These are phyloP conservation scores for Atrichornis clamosus DNA, from an alignment of 2,113 vertebrate species.

Conservation along the genomic window DNA sequence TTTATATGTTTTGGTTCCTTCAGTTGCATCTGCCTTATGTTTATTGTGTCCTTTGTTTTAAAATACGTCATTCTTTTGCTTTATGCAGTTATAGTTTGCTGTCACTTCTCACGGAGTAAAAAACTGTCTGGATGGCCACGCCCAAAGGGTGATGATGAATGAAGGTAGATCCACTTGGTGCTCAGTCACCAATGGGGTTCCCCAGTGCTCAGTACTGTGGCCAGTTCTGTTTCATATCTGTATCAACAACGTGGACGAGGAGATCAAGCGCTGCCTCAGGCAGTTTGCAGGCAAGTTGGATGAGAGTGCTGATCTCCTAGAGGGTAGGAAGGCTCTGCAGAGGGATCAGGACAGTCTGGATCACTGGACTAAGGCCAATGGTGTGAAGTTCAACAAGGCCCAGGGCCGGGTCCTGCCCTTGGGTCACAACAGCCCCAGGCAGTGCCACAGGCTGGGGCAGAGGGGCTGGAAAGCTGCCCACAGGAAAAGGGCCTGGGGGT, in stretches of 20 bases:
- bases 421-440: neutral
- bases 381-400: neutral
- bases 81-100: neutral
- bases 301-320: rapidly evolving
- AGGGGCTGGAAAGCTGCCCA: neutral
- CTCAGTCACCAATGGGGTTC: neutral
- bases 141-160: neutral
- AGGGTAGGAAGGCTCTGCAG: neutral
- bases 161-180: neutral
- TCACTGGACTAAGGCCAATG: rapidly evolving
- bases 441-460: neutral
- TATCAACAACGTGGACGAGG: neutral
- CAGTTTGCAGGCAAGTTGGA: neutral
- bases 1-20: neutral
- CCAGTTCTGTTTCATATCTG: neutral
- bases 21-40: neutral
- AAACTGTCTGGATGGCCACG: neutral
- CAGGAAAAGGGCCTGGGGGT: neutral
- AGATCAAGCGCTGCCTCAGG: too few species aligned
- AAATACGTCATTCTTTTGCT: neutral
- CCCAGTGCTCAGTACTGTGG: neutral
- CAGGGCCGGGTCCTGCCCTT: neutral
- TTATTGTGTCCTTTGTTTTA: neutral
- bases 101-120: neutral
- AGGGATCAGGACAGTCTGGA: neutral